Evolutionary conservation across 37 sponge, comb jelly and placozoan species (phyloP).

Genomic region (Axinella damicornis): DNA sequence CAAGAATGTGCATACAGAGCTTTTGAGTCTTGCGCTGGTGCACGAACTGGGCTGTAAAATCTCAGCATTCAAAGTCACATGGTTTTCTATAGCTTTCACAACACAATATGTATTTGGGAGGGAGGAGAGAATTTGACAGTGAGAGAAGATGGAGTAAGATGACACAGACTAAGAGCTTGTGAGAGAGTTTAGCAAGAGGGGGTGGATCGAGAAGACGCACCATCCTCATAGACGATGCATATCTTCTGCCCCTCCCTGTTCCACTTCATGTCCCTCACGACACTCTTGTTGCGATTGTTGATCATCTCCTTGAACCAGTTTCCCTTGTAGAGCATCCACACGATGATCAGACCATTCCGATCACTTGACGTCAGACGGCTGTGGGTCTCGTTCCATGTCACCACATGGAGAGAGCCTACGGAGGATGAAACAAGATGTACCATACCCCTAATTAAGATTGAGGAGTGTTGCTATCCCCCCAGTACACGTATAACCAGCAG

Average conservation of each 20-base stretch:
- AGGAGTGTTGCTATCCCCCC: no score
- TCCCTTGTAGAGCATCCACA: slow-evolving; percentile 97
- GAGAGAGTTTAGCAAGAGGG: no score
- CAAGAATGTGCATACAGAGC: not conserved
- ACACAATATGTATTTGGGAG: no score
- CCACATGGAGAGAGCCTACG: slow-evolving; percentile 76
- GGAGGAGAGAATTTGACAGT: no score
- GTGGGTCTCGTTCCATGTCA: slow-evolving; percentile 93
- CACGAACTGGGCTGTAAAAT: not conserved
- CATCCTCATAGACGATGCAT: slow-evolving; percentile 98
- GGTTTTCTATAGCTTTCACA: no score
- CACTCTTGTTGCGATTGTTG: slow-evolving; percentile 95
- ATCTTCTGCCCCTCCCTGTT: slow-evolving; percentile 91
- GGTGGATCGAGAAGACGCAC: no score
- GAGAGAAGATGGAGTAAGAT: no score
- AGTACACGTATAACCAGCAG: no score
- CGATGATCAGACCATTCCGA: slow-evolving; percentile 93
- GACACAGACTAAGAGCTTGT: no score
- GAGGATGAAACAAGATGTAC: no score
- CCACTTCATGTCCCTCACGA: slow-evolving; percentile 93
- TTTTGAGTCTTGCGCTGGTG: not conserved
- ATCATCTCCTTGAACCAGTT: slow-evolving; percentile 97
- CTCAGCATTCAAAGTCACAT: not conserved
- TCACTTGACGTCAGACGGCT: slow-evolving; percentile 92
- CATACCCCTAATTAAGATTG: no score